Conservation (phyloP, 2,113 vertebrate species). For the Cheirogaleus medius region DNA sequence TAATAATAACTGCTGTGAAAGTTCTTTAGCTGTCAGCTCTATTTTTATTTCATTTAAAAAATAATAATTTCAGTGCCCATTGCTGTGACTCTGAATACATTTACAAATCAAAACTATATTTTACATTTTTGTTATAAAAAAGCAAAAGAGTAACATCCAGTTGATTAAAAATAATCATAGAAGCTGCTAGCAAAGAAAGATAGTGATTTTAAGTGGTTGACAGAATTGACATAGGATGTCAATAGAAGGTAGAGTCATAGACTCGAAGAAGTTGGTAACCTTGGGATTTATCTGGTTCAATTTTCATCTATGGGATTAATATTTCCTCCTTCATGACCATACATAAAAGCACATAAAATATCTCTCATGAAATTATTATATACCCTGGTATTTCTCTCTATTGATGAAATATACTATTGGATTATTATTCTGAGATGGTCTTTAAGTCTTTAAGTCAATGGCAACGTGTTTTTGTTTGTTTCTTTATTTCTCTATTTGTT, state of each 20-base stretch:
- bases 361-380: neutral
- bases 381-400: neutral
- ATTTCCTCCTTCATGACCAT: neutral
- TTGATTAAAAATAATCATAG: neutral
- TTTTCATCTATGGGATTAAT: neutral
- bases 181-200: neutral
- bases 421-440: neutral
- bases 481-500: neutral
- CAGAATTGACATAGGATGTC: neutral
- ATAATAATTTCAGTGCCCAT: conserved; percentile 68
- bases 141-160: neutral
- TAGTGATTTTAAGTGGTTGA: neutral
- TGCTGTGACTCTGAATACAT: conserved; percentile 54
- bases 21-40: conserved; percentile 69
- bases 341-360: neutral
- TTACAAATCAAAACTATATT: conserved; percentile 67
- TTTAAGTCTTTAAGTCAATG: neutral
- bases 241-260: neutral
- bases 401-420: neutral
- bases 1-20: conserved; percentile 76
- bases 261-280: neutral
- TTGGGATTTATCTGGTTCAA: neutral
- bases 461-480: neutral
- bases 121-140: neutral
- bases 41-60: conserved; percentile 76